Percentiles rank a stretch among this genome's conserved stretches.
These are phyloP conservation scores for Microdon myrmicae DNA, from an alignment of 2,888 invertebrate species.

Conservation along the genomic window DNA sequence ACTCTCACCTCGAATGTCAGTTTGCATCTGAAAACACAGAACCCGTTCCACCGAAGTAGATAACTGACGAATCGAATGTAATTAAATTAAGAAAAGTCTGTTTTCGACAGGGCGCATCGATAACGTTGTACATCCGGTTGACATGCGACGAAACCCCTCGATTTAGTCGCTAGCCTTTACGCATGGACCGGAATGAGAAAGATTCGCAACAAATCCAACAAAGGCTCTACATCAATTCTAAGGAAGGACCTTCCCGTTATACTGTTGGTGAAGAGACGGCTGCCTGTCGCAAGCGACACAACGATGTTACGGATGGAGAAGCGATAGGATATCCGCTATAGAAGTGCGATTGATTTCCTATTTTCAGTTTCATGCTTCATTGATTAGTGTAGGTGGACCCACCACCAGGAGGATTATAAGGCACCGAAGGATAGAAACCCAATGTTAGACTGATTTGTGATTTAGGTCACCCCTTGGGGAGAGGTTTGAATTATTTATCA, in stretches of 20 bases:
- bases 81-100: constrained; percentile 51
- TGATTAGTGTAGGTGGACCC: constrained; percentile 20
- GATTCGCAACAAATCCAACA: constrained; percentile 3
- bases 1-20: neutral
- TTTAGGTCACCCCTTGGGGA: constrained; percentile 45
- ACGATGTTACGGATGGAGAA: constrained; percentile 11
- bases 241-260: constrained; percentile 22
- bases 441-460: constrained; percentile 48
- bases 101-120: constrained; percentile 38
- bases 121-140: neutral
- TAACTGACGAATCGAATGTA: constrained; percentile 44
- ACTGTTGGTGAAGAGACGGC: constrained; percentile 4
- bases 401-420: constrained; percentile 19
- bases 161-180: no score
- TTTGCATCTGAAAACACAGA: neutral
- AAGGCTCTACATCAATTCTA: constrained; percentile 32
- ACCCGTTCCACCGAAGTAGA: constrained; percentile 1
- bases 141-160: neutral
- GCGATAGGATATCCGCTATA: constrained; percentile 38
- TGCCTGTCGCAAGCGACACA: constrained; percentile 3
- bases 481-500: constrained; percentile 48
- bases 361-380: constrained; percentile 49
- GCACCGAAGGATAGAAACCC: constrained; percentile 18
- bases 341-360: constrained; percentile 51
- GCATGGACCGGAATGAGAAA: no score